These are phyloP conservation scores for Enteromius fasciolatus DNA, from an alignment of 2,797 vertebrate genomes.

Conservation along the genomic window DNA sequence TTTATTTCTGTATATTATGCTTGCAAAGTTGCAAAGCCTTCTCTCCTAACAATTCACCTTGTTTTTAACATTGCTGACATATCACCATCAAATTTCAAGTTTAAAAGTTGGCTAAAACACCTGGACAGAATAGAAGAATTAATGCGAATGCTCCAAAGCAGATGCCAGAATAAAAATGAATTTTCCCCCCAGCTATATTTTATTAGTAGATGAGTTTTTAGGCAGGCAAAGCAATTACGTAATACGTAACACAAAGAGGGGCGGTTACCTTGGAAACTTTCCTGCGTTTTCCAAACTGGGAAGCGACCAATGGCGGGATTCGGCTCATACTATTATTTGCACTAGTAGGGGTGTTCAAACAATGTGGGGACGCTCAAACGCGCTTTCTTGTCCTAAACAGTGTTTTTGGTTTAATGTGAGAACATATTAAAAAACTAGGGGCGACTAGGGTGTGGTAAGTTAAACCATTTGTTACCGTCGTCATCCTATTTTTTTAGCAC, in stretches of 20 bases:
- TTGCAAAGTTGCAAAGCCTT: background rate
- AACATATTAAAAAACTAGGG: background rate
- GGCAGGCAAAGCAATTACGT: background rate
- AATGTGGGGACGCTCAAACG: background rate
- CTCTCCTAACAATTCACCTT: background rate
- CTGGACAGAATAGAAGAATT: background rate
- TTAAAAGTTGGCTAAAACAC: background rate
- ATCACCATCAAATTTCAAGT: background rate
- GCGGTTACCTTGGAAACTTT: constrained; percentile 64
- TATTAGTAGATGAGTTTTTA: background rate
- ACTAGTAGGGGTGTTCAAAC: constrained; percentile 54
- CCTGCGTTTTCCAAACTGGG: constrained; percentile 68
- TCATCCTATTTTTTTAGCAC: background rate
- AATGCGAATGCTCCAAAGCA: background rate
- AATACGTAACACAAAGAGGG: constrained; percentile 4
- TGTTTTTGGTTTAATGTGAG: background rate
- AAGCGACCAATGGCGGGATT: constrained; percentile 68
- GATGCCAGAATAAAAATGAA: background rate
- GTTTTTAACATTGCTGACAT: background rate
- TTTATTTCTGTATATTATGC: background rate
- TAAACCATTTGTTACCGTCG: background rate
- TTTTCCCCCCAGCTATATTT: background rate
- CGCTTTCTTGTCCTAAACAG: background rate
- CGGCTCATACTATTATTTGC: constrained; percentile 66
- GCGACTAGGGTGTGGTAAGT: too few species aligned